These are phyloP conservation scores for Himantopus leucocephalus DNA, from an alignment of 2,113 vertebrate species.

Conservation along the genomic window DNA sequence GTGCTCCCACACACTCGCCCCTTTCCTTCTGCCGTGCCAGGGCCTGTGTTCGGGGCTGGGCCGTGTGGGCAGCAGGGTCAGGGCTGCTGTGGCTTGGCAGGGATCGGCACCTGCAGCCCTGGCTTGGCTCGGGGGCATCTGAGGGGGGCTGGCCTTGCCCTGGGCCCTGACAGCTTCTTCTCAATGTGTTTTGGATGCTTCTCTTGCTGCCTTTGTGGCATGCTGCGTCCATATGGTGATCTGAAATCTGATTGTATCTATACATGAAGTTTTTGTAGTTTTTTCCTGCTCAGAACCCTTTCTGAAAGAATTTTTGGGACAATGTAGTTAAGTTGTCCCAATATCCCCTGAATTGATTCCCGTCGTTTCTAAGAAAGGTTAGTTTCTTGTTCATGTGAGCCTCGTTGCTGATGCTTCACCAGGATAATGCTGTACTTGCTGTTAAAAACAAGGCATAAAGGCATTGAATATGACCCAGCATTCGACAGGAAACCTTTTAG, in stretches of 20 bases:
- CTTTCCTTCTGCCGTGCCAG: background rate
- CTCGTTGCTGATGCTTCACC: accelerated
- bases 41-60: accelerated
- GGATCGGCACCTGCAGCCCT: background rate
- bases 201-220: background rate
- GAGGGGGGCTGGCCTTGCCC: background rate
- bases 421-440: background rate
- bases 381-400: background rate
- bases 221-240: background rate
- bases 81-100: accelerated
- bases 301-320: background rate
- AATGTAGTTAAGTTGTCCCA: background rate
- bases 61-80: background rate
- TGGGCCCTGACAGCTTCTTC: background rate
- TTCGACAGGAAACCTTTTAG: background rate
- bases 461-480: background rate
- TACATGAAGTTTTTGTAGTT: background rate
- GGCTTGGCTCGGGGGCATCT: background rate
- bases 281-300: background rate
- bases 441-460: background rate
- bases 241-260: background rate
- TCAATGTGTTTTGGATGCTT: background rate
- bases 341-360: background rate
- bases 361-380: background rate
- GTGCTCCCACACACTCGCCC: accelerated